Conservation (phyloP, 1,140 invertebrate genomes). For the Drosophila navojoa region DNA sequence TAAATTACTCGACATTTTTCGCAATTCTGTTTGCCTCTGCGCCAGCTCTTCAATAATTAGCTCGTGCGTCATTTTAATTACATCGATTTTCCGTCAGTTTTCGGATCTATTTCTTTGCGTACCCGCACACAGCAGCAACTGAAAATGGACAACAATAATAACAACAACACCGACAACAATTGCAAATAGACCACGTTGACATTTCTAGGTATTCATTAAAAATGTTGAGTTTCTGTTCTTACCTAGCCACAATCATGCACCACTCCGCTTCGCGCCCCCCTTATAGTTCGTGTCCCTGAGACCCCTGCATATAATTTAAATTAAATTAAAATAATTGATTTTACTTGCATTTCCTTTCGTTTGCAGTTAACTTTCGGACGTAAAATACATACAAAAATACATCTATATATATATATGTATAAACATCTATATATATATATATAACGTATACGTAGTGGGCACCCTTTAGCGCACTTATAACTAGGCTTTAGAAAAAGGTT, state of each 20-base stretch:
- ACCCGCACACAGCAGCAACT: conserved; percentile 3
- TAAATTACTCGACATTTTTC: conserved; percentile 1
- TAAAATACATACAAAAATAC: conserved; percentile 3
- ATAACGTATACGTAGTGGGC: conserved; percentile 38
- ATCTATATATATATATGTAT: neutral
- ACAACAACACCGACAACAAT: conserved; percentile 14
- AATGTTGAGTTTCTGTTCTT: conserved; percentile 17
- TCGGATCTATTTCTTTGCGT: conserved; percentile 8
- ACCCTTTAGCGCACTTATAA: conserved; percentile 45
- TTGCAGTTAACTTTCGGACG: conserved; percentile 66
- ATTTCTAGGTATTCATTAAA: conserved; percentile 52
- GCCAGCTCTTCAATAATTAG: conserved; percentile 8
- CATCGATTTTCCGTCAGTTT: conserved; percentile 58
- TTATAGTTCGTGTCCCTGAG: neutral
- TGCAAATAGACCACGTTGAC: conserved; percentile 19
- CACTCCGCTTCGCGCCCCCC: neutral
- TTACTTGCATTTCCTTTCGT: conserved; percentile 47
- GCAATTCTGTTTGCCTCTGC: neutral
- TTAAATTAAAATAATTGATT: conserved; percentile 81
- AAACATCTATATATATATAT: neutral
- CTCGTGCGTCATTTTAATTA: conserved; percentile 44
- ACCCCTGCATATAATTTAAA: conserved; percentile 60
- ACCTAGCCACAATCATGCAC: neutral
- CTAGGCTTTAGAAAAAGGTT: conserved; percentile 53
- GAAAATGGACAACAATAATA: conserved; percentile 18